Evolutionary conservation across 1,140 invertebrate genomes (phyloP), one percentile per base, ranked within the genome.

Genomic region (Euschistus heros): DNA sequence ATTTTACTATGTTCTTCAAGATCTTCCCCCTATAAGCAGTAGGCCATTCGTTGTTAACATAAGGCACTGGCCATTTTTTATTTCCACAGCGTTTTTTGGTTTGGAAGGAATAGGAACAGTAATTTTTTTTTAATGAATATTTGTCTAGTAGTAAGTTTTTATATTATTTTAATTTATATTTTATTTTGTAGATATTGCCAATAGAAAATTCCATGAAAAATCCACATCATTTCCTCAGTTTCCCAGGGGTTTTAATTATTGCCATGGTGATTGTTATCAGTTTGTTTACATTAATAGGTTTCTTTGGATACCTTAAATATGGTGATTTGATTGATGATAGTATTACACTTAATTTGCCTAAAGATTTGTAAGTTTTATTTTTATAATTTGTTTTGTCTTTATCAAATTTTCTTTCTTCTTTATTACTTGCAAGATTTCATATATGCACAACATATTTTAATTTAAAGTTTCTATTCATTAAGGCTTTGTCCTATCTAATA

Each of bases 261-360:
- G 88, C 88, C 46, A 94, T 95, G 92, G 82, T 84, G 1, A 85
- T 86, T 2, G 89, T 94, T 1, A 87, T 87, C 5, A 70, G 88
- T 18, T 80, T 93, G 13, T 94, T 93, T 73, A 88, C 90, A 70
- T 78, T 88, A n/a, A 78, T 94, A 22, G 92, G 92, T 26, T 94
- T 94, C 76, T 83, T 91, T 66, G 92, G 92, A 42, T 94, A 92
- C 74, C 73, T 90, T 20, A 84, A 81, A 52, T 94, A 87, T 72
- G 88, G 88, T 20, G 80, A 84, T 33, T 54, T 46, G 0, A 84
- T 85, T 0, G n/a, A 75, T 30, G 86, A 81, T 44, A 85, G 83
- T 42, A 87, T 93, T 59, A 91, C 88, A 0, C 76, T 89, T 17
- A 89, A 89, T 78, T 76, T 92, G 27, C 80, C 80, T n/a, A 22